These are phyloP conservation scores for Eretmochelys imbricata DNA, from an alignment of 2,113 vertebrate species.

Conservation along the genomic window DNA sequence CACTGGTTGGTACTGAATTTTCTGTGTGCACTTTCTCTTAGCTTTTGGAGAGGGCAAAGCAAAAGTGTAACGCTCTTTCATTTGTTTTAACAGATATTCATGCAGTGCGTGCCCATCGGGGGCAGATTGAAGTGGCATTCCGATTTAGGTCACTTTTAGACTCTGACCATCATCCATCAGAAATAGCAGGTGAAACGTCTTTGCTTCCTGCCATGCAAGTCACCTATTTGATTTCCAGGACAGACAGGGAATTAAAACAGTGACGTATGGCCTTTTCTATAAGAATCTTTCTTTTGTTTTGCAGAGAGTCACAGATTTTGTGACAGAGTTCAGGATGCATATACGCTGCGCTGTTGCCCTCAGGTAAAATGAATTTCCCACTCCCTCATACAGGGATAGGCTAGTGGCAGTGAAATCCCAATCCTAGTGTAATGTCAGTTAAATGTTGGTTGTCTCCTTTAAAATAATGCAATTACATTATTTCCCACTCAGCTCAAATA, in stretches of 20 bases:
- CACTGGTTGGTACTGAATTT: constrained; percentile 83
- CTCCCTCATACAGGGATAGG: background rate
- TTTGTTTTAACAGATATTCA: constrained; percentile 90
- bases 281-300: background rate
- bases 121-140: constrained; percentile 93
- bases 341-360: constrained; percentile 97
- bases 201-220: background rate
- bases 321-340: constrained; percentile 95
- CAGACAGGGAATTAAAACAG: background rate
- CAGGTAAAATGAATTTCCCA: constrained; percentile 84
- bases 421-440: background rate
- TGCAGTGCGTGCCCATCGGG: constrained; percentile 89
- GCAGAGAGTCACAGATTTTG: constrained; percentile 97
- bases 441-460: background rate
- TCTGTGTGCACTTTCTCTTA: background rate
- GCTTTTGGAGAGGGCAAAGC: background rate
- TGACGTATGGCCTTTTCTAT: background rate
- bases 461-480: background rate
- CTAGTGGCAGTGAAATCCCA: background rate
- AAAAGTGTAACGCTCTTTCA: background rate
- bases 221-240: background rate
- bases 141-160: constrained; percentile 95
- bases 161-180: constrained; percentile 96
- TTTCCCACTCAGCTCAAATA: background rate
- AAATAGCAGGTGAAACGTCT: constrained; percentile 91